These are phyloP conservation scores for Cerceris rybyensis DNA, from an alignment of 2,888 invertebrate genomes.

Conservation along the genomic window DNA sequence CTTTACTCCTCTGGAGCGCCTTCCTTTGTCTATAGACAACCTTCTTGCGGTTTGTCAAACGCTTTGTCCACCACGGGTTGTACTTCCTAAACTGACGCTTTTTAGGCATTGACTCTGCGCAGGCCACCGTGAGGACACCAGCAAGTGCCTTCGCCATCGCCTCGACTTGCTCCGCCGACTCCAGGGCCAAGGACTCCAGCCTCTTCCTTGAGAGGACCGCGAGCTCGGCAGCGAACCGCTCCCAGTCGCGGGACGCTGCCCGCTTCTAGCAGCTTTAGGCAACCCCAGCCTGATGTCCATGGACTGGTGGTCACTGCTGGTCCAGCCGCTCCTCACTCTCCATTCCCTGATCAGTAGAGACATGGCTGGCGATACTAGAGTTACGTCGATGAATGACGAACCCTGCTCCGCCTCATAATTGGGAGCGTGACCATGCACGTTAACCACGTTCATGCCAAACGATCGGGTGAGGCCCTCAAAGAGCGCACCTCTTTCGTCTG, in stretches of 20 bases:
- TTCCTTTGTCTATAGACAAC: no score
- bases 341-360: neutral
- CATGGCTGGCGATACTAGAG: no score
- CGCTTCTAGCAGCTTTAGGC: neutral
- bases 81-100: neutral
- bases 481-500: neutral
- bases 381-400: neutral
- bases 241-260: no score
- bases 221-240: neutral
- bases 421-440: neutral
- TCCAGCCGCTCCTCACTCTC: neutral
- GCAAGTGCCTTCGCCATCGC: neutral
- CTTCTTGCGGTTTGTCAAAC: neutral
- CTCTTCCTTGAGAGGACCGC: neutral
- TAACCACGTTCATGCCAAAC: neutral
- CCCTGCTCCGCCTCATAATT: neutral
- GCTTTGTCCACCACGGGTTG: slow-evolving; percentile 14
- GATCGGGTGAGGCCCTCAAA: neutral
- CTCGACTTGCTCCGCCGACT: neutral
- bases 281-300: neutral
- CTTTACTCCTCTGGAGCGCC: no score
- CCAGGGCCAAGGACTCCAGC: neutral
- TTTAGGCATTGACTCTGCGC: neutral
- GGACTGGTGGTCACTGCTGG: slow-evolving; percentile 3
- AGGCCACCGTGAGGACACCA: neutral